Evolutionary conservation across 2,113 vertebrate genomes (phyloP).

Genomic region (Indri indri): DNA sequence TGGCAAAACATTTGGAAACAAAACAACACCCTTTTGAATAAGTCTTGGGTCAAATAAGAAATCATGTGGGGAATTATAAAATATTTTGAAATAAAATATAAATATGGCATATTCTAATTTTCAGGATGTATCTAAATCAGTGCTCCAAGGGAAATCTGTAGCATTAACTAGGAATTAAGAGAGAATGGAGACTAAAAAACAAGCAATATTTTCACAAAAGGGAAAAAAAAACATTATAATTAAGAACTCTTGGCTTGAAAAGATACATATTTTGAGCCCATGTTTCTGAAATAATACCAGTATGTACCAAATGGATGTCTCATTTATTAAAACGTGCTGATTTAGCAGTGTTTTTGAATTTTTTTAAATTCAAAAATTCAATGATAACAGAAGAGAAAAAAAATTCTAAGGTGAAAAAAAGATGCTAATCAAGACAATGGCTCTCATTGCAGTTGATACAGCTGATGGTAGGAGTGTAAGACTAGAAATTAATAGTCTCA

Average conservation of each 20-base stretch:
- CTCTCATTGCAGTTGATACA: background rate
- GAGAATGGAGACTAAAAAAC: background rate
- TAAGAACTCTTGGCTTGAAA: background rate
- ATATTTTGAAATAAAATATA: background rate
- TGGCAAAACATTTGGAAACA: background rate
- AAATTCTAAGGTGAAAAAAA: background rate
- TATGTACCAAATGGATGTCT: constrained; percentile 58
- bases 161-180: background rate
- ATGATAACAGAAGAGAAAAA: background rate
- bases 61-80: background rate
- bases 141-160: background rate
- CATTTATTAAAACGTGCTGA: constrained; percentile 52
- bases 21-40: background rate
- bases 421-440: background rate
- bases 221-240: background rate
- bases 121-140: background rate
- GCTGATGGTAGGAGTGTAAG: background rate
- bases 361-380: constrained; percentile 23
- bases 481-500: background rate
- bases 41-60: background rate
- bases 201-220: background rate
- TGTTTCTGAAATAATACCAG: constrained; percentile 36
- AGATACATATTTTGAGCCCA: constrained; percentile 38
- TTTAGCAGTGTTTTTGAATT: background rate
- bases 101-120: background rate